Evolutionary conservation across 2,888 invertebrate genomes (phyloP).

Genomic region (Acanthosepion lycidas): DNA sequence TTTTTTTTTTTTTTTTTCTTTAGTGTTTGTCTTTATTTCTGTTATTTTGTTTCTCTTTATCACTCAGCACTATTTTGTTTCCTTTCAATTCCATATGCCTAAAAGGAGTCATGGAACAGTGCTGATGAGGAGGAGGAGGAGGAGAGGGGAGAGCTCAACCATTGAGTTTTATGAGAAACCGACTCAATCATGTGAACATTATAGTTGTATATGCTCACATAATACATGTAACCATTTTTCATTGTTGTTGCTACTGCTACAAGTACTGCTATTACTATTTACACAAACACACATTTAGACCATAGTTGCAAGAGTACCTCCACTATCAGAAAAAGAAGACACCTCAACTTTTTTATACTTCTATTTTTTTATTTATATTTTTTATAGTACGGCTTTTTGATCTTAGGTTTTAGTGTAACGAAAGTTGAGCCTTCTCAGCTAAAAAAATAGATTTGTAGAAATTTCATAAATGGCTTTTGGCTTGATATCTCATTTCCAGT

Average conservation of each 20-base stretch:
- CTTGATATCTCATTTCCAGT: too few species aligned
- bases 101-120: not conserved
- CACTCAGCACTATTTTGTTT: too few species aligned
- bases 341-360: not conserved
- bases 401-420: not conserved
- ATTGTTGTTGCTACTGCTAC: not conserved
- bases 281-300: not conserved
- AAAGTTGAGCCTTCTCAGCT: too few species aligned
- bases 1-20: too few species aligned
- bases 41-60: not conserved
- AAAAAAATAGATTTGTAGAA: too few species aligned
- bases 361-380: too few species aligned
- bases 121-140: too few species aligned
- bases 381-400: not conserved
- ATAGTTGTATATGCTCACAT: constrained; percentile 33
- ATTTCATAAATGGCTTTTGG: too few species aligned
- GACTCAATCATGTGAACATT: constrained; percentile 33
- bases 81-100: not conserved
- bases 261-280: constrained; percentile 17
- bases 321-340: not conserved
- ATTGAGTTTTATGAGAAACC: not conserved
- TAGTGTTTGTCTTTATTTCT: too few species aligned
- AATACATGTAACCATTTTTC: constrained; percentile 33
- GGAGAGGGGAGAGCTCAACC: not conserved
- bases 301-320: not conserved